Base-by-base conservation (phyloP, 2,888 invertebrate species). In the Desoria tigrina region DNA sequence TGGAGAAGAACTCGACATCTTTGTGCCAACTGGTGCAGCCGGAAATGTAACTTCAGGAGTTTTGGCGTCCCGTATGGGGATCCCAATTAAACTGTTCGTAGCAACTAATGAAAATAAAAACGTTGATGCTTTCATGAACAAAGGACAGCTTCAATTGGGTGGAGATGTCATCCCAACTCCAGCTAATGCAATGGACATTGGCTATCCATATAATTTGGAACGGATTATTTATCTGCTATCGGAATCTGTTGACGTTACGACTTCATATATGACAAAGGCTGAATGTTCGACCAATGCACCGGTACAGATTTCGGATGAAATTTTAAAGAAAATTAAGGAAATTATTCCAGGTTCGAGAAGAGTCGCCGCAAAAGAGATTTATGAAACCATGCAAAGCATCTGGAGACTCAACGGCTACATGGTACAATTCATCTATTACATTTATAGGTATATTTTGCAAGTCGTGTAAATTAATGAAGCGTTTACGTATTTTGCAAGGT, bases 111-210 rank as follows among this genome's bases (percentile, higher is more conserved):
- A 74, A 27, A 83, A 83, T 73, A 81, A 81, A 66, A 78, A 78
- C 50, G 78, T 82, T 37, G 75, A 78, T 18, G 72, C 78, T 21
- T 76, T 79, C 2, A 56, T 82, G 23, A 71, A 71, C 26, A 68
- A 70, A 18, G 81, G 81, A 9, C 77, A 78, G 50, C 78, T 79
- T 57, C 74, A 76, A 24, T 53, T 69, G 14, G 67, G 77, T n/a
- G 72, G 77, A 1, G 28, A 66, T 51, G 78, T 81, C 0, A 68
- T 71, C 3, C 70, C 68, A 4, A 80, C 82, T 1, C 74, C 80
- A 11, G 79, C 82, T 2, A 78, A 80, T 21, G 80, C 82, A 1
- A 82, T 82, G 81, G 81, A 82, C 71, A 82, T 82, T 65, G 79
- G 80, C 77, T 80, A 79, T 42, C 81, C 82, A 1, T 82, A 81